These are phyloP conservation scores for Falco berigora DNA, from an alignment of 2,797 vertebrate genomes.

Conservation along the genomic window DNA sequence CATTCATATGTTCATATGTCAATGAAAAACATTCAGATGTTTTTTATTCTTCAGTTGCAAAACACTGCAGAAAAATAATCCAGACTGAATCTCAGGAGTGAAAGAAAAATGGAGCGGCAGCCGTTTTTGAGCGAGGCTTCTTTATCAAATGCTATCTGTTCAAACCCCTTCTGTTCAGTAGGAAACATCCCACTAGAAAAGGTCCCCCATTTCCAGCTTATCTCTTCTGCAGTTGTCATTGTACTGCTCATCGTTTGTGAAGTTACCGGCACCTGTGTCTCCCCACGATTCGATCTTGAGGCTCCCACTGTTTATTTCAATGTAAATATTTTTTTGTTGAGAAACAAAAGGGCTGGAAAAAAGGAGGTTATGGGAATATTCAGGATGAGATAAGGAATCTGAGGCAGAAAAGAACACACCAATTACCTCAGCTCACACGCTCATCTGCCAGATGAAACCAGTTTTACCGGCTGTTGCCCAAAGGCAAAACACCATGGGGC, in stretches of 20 bases:
- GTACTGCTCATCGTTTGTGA: background rate
- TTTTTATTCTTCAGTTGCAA: background rate
- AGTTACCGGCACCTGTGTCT: background rate
- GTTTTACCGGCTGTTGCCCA: constrained; percentile 68
- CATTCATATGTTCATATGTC: too few relatives aligned
- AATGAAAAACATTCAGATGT: background rate
- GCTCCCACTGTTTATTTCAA: constrained; percentile 46
- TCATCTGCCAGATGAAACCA: constrained; percentile 67
- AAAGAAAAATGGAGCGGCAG: background rate
- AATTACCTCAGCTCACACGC: constrained; percentile 49
- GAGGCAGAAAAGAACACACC: constrained; percentile 42
- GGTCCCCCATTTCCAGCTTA: background rate
- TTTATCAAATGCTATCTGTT: background rate
- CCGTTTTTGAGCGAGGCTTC: background rate
- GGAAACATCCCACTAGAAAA: background rate
- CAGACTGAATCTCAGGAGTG: background rate
- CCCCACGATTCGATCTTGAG: background rate
- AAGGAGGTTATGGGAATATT: constrained; percentile 44
- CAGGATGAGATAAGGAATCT: constrained; percentile 59
- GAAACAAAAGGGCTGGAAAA: constrained; percentile 26
- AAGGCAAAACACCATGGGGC: constrained; percentile 66
- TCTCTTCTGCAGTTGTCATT: background rate
- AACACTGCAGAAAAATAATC: background rate
- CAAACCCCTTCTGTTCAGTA: background rate
- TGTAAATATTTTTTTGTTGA: constrained; percentile 60